Percentiles rank a stretch among this genome's conserved stretches.
Evolutionary conservation across 2,797 vertebrate species (phyloP).

Genomic region (Merluccius polli): DNA sequence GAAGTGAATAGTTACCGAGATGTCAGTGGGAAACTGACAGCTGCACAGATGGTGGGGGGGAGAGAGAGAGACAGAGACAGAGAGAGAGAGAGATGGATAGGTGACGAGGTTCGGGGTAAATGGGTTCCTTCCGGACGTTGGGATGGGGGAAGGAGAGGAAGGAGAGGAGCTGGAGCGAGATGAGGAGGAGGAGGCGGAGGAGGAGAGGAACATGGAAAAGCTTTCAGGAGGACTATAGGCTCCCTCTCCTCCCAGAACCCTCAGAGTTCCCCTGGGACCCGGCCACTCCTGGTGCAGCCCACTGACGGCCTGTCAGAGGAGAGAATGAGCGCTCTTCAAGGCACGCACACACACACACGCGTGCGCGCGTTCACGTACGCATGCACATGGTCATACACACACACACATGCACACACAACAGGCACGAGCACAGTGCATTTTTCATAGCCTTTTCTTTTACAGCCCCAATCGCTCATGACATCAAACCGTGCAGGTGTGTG

Average conservation of each 20-base stretch:
- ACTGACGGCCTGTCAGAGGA: constrained; percentile 64
- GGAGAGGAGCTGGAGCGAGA: constrained; percentile 17
- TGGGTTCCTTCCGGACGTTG: constrained; percentile 45
- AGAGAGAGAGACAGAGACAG: constrained; percentile 34
- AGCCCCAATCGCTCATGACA: neutral
- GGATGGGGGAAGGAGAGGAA: constrained; percentile 37
- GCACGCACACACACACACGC: constrained; percentile 2
- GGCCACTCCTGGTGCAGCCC: constrained; percentile 44
- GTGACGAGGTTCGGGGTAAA: constrained; percentile 45
- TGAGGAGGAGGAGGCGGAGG: constrained; percentile 40
- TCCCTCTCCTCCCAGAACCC: constrained; percentile 37
- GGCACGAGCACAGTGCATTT: neutral
- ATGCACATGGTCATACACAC: neutral
- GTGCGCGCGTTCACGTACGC: constrained; percentile 6
- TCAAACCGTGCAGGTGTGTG: neutral
- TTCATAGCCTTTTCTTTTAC: neutral
- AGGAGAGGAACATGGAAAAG: constrained; percentile 74
- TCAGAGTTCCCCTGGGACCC: constrained; percentile 56
- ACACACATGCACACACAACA: neutral
- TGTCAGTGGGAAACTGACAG: constrained; percentile 50
- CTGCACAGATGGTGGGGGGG: constrained; percentile 38
- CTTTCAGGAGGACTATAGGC: constrained; percentile 67
- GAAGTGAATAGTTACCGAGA: constrained; percentile 62
- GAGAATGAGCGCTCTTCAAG: constrained; percentile 36
- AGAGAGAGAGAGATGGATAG: constrained; percentile 31